Conservation (phyloP, 2,797 vertebrate species). For the Molossus alvarezi region DNA sequence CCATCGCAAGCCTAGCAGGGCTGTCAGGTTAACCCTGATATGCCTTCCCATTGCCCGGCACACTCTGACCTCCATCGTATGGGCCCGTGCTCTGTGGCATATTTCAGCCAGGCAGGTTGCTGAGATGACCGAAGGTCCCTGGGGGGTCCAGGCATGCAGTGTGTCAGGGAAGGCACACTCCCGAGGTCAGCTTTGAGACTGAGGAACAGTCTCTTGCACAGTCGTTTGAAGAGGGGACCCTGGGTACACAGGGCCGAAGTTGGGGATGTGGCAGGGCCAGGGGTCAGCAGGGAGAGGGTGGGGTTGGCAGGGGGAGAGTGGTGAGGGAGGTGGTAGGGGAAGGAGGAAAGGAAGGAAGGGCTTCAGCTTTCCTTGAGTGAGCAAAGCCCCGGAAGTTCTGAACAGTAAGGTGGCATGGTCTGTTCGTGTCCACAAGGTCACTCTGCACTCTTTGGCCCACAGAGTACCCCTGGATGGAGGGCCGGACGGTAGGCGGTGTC, state of each 20-base stretch:
- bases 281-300: background rate
- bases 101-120: background rate
- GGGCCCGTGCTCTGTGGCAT: background rate
- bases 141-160: background rate
- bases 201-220: background rate
- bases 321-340: background rate
- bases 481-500: too few relatives aligned
- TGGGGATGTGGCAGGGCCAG: too few relatives aligned
- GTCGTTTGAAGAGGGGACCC: background rate
- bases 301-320: background rate
- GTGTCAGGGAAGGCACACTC: background rate
- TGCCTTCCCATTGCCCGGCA: too few relatives aligned
- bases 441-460: background rate
- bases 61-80: background rate
- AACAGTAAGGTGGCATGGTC: background rate
- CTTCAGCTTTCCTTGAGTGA: background rate
- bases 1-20: background rate
- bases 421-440: too few relatives aligned
- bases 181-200: background rate
- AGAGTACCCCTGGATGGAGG: background rate
- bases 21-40: background rate
- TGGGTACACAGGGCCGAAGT: background rate
- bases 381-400: background rate
- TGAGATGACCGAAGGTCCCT: background rate
- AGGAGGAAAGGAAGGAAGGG: background rate